Evolutionary conservation across 2,797 vertebrate genomes (phyloP).

Genomic region (Coluber constrictor): DNA sequence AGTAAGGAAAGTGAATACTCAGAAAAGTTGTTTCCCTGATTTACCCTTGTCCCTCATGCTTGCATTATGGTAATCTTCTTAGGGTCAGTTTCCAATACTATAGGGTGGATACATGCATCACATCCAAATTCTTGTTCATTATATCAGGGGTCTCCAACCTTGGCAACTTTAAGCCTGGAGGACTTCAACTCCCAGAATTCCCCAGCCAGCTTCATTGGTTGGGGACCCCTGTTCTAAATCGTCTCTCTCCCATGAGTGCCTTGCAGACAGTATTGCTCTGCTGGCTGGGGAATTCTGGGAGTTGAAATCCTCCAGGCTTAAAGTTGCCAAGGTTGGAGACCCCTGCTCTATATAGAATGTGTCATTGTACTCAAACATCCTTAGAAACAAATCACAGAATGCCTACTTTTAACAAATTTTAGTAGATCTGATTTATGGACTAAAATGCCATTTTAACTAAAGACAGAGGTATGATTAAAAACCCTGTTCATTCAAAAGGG

Average conservation of each 20-base stretch:
- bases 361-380: neutral
- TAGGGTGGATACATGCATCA: neutral
- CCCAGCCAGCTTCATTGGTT: too few relatives aligned
- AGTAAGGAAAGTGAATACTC: neutral
- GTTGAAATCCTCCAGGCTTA: too few relatives aligned
- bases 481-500: neutral
- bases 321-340: too few relatives aligned
- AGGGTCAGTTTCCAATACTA: neutral
- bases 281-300: too few relatives aligned
- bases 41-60: neutral
- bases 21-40: neutral
- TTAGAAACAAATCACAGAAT: neutral
- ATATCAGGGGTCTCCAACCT: too few relatives aligned
- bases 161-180: too few relatives aligned
- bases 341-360: neutral
- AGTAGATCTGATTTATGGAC: neutral
- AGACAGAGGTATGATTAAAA: neutral
- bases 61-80: neutral
- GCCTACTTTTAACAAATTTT: neutral
- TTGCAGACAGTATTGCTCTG: too few relatives aligned
- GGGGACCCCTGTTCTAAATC: too few relatives aligned
- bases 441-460: neutral
- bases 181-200: too few relatives aligned
- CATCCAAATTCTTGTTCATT: neutral
- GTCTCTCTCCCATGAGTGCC: too few relatives aligned